Conservation (phyloP, 2,113 vertebrate species). For the Crotalus horridus region DNA sequence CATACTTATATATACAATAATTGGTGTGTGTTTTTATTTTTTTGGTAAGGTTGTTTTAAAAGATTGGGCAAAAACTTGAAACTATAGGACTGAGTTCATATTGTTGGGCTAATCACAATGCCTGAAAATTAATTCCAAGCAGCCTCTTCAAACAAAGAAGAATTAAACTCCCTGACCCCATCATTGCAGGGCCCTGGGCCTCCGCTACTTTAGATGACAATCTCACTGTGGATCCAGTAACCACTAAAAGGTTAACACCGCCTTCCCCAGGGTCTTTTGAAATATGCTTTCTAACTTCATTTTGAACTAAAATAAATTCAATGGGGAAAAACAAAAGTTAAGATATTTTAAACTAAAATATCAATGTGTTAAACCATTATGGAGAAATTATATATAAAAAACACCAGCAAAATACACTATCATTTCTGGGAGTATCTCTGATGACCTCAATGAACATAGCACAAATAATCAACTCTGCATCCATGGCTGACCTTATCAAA, state of each 20-base stretch:
- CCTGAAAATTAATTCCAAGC: neutral
- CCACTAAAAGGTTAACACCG: neutral
- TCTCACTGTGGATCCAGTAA: neutral
- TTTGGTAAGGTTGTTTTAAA: neutral
- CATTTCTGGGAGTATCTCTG: neutral
- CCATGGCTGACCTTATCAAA: constrained; percentile 18
- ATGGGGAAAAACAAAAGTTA: neutral
- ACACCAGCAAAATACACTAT: neutral
- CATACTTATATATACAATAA: neutral
- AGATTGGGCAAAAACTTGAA: neutral
- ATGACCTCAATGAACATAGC: neutral
- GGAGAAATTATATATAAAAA: neutral
- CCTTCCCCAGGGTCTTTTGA: neutral
- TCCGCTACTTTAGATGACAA: neutral
- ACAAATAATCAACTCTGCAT: neutral
- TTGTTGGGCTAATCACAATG: neutral
- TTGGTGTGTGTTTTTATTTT: neutral
- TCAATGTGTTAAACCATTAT: neutral
- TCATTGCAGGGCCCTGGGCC: neutral
- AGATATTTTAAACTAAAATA: neutral
- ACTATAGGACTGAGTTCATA: too few relatives aligned
- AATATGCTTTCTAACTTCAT: neutral
- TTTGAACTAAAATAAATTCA: neutral
- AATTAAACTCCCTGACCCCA: neutral
- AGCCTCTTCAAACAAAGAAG: neutral